Base-by-base conservation (phyloP, 1,140 invertebrate species). In the Ceratitis capitata region DNA sequence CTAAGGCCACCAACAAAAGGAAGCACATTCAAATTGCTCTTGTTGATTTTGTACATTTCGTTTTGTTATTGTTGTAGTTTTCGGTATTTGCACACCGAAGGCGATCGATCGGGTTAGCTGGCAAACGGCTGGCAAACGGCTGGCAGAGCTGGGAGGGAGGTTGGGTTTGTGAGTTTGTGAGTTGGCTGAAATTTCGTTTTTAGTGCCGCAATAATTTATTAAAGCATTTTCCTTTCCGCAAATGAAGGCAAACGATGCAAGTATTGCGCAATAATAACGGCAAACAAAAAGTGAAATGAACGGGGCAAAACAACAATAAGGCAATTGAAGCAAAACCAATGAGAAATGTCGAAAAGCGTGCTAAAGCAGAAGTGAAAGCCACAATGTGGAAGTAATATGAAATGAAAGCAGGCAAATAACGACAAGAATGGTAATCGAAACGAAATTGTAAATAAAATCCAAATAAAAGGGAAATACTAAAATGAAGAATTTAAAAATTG, bases 191-290 rank as follows among this genome's bases (percentile, higher is more conserved):
- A 78, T 23, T 78, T 19, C 39, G 26, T 83, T 58, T 58, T 56
- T 51, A 51, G n/a, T 51, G 49, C 16, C 12, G 45, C n/a, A 51
- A 53, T 83, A 83, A 83, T 83, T 83, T 83, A 83, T 83, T 83
- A 83, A 83, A 83, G 23, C 49, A 78, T 45, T 45, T 78, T 78
- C 19, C n/a, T 32, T 78, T 83, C 82, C 82, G 26, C 82, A 53
- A 83, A 83, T 78, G 32, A 45, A 47, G n/a, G n/a, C 29, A 78
- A 45, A 69, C 35, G 64, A 69, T 39, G 39, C 64, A 69, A 39
- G 35, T 69, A 69, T 69, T 39, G 64, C 16, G 32, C 35, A 69
- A 69, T 69, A 69, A 69, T 69, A 69, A 69, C 32, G 26, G 16
- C n/a, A 69, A 69, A 69, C 6, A 32, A 69, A 69, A 39, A 35